Percentiles rank a stretch among this genome's conserved stretches.
Conservation (phyloP, 2,113 vertebrate species). For the Drymodes brunneopygia region DNA sequence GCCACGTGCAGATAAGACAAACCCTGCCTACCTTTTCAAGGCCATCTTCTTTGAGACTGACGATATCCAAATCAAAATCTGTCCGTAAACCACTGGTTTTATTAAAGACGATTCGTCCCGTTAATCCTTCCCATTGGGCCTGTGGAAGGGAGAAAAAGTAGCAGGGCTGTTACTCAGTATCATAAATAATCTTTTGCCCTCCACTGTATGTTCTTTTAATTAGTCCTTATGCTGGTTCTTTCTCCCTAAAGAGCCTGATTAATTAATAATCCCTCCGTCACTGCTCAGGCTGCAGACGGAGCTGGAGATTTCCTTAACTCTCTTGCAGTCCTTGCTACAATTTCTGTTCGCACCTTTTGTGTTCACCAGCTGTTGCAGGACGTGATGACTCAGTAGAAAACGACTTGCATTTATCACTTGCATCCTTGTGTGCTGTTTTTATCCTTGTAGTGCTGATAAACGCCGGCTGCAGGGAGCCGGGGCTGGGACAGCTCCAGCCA, state of each 20-base stretch:
- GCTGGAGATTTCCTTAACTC: conserved; percentile 74
- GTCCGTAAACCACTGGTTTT: conserved; percentile 92
- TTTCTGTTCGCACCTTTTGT: conserved; percentile 57
- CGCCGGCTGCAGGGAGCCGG: not conserved
- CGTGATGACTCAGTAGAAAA: conserved; percentile 26
- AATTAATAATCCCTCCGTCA: conserved; percentile 84
- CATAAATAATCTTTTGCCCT: conserved; percentile 71
- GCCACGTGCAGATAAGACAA: not conserved
- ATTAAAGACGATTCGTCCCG: conserved; percentile 94
- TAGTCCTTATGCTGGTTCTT: conserved; percentile 80
- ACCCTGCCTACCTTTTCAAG: conserved; percentile 87
- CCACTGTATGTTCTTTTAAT: conserved; percentile 82
- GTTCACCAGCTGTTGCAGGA: conserved; percentile 65
- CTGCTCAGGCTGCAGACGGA: conserved; percentile 46
- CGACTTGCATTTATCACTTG: not conserved
- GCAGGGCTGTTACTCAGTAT: conserved; percentile 54
- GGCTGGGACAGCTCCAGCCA: not conserved
- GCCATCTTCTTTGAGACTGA: conserved; percentile 95
- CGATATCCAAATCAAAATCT: conserved; percentile 96
- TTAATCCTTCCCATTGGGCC: conserved; percentile 99
- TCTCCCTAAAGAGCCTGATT: conserved; percentile 82
- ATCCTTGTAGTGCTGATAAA: conserved; percentile 1
- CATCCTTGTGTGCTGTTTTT: not conserved
- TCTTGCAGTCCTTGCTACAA: conserved; percentile 70
- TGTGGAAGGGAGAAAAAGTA: conserved; percentile 66